phyloP scores from a whole-genome alignment of 2,888 invertebrate species.

The Timema cristinae region DNA sequence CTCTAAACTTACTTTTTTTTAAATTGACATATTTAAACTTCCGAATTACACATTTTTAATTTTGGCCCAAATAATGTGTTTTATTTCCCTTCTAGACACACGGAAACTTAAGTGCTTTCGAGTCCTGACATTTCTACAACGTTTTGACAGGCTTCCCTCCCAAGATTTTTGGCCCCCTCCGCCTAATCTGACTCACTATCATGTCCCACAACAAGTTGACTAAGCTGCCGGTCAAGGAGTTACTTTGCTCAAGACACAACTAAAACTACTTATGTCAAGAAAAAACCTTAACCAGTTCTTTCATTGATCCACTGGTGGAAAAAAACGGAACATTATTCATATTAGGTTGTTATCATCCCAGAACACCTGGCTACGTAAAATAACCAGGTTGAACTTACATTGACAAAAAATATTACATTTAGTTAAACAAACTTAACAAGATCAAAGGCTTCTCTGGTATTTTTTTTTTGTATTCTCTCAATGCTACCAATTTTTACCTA shows the following conservation, averaged over 20 bases:
- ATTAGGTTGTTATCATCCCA: conserved; percentile 50
- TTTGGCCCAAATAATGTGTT: no score
- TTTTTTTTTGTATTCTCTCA: no score
- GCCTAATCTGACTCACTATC: conserved; percentile 54
- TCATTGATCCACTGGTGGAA: conserved; percentile 61
- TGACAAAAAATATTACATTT: no score
- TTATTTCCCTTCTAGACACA: conserved; percentile 53
- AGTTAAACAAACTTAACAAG: no score
- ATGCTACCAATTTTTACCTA: no score
- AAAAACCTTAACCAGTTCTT: conserved; percentile 64
- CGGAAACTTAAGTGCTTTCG: conserved; percentile 75
- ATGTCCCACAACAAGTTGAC: conserved; percentile 58
- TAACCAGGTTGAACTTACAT: no score
- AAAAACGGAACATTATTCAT: conserved; percentile 61
- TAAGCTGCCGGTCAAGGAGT: conserved; percentile 58
- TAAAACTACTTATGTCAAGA: conserved; percentile 59
- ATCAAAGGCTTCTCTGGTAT: no score
- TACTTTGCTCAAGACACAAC: conserved; percentile 51
- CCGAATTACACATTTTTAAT: no score
- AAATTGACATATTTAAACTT: no score
- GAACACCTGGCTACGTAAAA: no score
- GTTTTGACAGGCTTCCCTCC: conserved; percentile 63
- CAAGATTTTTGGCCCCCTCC: conserved; percentile 58
- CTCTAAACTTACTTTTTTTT: no score
- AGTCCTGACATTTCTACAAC: conserved; percentile 79